Evolutionary conservation across 2,888 invertebrate genomes (phyloP).

Genomic region (Dolomedes plantarius): DNA sequence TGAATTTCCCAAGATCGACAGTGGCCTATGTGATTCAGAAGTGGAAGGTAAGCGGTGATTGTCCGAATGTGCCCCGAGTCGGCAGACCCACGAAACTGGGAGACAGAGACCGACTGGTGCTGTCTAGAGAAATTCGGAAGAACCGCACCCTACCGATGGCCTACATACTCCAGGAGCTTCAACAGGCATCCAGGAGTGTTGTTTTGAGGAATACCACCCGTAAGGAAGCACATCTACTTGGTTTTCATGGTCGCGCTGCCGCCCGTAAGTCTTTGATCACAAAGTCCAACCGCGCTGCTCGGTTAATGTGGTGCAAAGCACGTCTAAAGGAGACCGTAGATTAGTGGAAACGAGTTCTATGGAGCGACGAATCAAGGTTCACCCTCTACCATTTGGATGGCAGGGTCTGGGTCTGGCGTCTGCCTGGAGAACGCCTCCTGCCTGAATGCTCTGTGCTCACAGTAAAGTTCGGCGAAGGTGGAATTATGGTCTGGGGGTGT

Average conservation of each 20-base stretch:
- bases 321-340: slow-evolving; percentile 5
- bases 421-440: slow-evolving; percentile 1
- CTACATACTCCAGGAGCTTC: not conserved
- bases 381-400: slow-evolving; percentile 24
- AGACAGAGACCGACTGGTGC: not conserved
- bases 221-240: slow-evolving; percentile 20
- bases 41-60: not conserved
- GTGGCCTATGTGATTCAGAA: not conserved
- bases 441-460: not conserved
- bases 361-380: slow-evolving; percentile 12
- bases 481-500: not conserved
- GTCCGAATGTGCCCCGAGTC: not conserved
- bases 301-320: slow-evolving; percentile 17
- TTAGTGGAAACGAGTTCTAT: not conserved
- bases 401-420: slow-evolving; percentile 15
- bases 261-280: slow-evolving; percentile 37
- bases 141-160: too few relatives aligned
- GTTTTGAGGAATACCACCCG: not conserved
- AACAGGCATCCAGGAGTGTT: not conserved
- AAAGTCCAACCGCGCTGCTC: slow-evolving; percentile 27
- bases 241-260: slow-evolving; percentile 21
- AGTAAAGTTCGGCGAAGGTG: not conserved
- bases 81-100: not conserved
- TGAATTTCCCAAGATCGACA: not conserved
- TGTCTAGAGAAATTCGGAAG: too few relatives aligned